Conservation (phyloP, 2,113 vertebrate species). For the Nycticryphes semicollaris region DNA sequence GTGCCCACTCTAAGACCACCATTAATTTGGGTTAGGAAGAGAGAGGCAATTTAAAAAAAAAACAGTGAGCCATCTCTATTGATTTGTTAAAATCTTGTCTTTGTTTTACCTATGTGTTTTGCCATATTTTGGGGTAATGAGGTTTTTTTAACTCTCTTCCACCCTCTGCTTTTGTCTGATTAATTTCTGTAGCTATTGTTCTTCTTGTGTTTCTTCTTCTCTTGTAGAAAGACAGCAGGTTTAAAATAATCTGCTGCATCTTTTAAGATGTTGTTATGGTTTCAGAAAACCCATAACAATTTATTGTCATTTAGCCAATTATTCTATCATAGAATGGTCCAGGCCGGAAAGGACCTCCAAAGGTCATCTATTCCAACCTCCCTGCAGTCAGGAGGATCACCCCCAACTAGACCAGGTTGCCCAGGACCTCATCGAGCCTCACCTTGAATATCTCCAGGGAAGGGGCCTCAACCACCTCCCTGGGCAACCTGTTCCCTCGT, state of each 20-base stretch:
- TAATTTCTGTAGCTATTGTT: background rate
- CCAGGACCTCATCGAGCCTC: no score
- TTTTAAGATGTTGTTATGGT: background rate
- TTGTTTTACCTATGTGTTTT: background rate
- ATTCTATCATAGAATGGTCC: no score
- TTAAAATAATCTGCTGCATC: background rate
- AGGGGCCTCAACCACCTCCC: no score
- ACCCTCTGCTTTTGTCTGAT: background rate
- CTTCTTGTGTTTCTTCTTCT: background rate
- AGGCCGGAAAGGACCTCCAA: no score
- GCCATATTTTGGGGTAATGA: background rate
- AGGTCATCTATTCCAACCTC: no score
- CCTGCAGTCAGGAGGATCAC: no score
- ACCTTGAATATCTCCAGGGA: no score
- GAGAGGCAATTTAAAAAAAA: background rate
- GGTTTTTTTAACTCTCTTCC: background rate
- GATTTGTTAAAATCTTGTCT: background rate
- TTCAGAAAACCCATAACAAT: no score
- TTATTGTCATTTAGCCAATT: no score
- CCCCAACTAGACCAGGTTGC: no score
- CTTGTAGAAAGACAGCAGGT: background rate
- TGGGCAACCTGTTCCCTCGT: no score
- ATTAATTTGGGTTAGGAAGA: background rate
- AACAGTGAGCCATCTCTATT: background rate
- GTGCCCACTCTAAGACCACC: background rate